These are phyloP conservation scores for Drosophila fuyamai DNA, from an alignment of 1,140 invertebrate species.

Conservation along the genomic window DNA sequence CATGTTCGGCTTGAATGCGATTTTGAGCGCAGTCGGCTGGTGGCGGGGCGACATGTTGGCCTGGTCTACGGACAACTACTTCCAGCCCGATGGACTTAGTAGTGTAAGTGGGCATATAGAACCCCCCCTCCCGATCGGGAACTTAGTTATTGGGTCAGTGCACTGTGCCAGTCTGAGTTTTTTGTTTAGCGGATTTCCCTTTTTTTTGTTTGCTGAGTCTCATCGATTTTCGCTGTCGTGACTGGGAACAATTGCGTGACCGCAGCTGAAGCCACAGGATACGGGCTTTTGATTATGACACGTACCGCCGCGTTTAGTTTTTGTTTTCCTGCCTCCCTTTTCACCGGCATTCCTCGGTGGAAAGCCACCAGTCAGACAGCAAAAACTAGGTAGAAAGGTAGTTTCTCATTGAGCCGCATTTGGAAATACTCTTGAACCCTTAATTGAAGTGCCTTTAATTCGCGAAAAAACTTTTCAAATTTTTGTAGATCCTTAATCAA, in stretches of 20 bases:
- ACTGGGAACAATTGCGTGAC: constrained; percentile 63
- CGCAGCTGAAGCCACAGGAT: constrained; percentile 62
- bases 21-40: constrained; percentile 74
- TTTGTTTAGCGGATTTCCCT: constrained; percentile 8
- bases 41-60: constrained; percentile 68
- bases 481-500: too few species aligned
- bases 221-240: constrained; percentile 74
- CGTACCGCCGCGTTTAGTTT: constrained; percentile 34
- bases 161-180: constrained; percentile 50
- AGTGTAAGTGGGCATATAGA: constrained; percentile 67
- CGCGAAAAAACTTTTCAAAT: background rate
- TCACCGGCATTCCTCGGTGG: constrained; percentile 9
- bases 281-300: constrained; percentile 80
- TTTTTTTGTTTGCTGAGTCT: constrained; percentile 24
- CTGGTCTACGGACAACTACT: constrained; percentile 71
- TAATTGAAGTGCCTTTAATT: background rate
- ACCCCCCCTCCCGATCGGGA: too few species aligned
- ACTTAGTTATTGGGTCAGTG: constrained; percentile 68
- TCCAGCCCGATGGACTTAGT: constrained; percentile 79
- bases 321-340: constrained; percentile 19
- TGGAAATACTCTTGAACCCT: background rate
- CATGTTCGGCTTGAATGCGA: constrained; percentile 75
- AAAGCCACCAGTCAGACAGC: constrained; percentile 31
- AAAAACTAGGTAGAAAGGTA: constrained; percentile 1
- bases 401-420: background rate